These are phyloP conservation scores for Pitta sordida DNA, from an alignment of 2,113 vertebrate species.

Conservation along the genomic window DNA sequence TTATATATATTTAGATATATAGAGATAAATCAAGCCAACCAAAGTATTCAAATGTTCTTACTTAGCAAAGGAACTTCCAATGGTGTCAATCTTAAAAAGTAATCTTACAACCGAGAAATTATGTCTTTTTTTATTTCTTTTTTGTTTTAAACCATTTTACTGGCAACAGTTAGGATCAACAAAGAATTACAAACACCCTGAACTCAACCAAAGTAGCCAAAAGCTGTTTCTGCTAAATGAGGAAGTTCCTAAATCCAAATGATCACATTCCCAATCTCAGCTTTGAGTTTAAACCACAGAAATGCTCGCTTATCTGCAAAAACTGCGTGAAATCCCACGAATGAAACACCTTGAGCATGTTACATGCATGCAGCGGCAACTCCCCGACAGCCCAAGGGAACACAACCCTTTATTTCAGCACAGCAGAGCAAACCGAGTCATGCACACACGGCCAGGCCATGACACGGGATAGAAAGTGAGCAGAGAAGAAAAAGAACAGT, in stretches of 20 bases:
- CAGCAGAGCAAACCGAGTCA: no score
- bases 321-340: background rate
- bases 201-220: background rate
- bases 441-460: rapidly evolving
- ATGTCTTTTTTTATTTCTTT: no score
- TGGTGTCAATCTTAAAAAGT: background rate
- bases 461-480: rapidly evolving
- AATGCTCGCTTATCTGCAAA: rapidly evolving
- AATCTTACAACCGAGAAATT: background rate
- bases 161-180: background rate
- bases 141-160: no score
- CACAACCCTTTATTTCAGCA: background rate
- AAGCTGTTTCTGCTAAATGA: background rate
- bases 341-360: rapidly evolving
- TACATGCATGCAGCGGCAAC: rapidly evolving
- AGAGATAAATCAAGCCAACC: background rate
- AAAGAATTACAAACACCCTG: background rate
- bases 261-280: background rate
- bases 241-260: background rate
- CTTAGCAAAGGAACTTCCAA: background rate
- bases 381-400: background rate
- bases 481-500: background rate
- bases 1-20: no score
- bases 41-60: background rate
- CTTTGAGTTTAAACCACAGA: background rate